Evolutionary conservation across 2,888 invertebrate species (phyloP).

Genomic region (Dione vanillae): DNA sequence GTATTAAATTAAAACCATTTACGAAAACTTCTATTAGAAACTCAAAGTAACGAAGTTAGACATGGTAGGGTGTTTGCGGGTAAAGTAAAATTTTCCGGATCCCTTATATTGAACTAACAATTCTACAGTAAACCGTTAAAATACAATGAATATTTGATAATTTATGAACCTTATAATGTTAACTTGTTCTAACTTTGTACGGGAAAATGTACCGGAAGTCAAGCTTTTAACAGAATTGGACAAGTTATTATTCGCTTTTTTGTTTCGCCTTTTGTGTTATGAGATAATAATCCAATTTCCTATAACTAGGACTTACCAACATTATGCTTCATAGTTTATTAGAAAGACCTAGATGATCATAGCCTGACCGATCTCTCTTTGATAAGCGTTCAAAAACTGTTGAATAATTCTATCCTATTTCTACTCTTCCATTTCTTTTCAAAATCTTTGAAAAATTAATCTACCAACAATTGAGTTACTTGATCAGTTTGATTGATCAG

Average conservation of each 20-base stretch:
- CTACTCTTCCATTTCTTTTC: too few species aligned
- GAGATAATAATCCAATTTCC: too few species aligned
- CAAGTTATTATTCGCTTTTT: background rate
- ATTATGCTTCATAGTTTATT: too few species aligned
- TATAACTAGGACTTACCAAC: too few species aligned
- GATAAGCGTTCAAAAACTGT: too few species aligned
- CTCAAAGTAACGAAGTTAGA: constrained; percentile 22
- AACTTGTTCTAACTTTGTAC: constrained; percentile 1
- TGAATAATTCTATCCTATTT: too few species aligned
- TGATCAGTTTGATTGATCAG: too few species aligned
- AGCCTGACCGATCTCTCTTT: too few species aligned
- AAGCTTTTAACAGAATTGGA: background rate
- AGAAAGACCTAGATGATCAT: too few species aligned
- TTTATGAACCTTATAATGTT: constrained; percentile 6
- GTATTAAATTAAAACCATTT: constrained; percentile 24
- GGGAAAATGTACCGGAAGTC: constrained; percentile 6
- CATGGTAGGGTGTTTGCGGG: constrained; percentile 28
- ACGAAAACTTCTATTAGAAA: constrained; percentile 16
- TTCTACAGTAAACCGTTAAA: constrained; percentile 18
- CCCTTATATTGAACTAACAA: constrained; percentile 30
- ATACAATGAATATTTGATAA: constrained; percentile 20
- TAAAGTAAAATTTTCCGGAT: constrained; percentile 30
- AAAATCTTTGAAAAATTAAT: too few species aligned
- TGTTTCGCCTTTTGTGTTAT: too few species aligned
- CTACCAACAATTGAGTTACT: too few species aligned